These are phyloP conservation scores for Conops quadrifasciatus DNA, from an alignment of 2,888 invertebrate species.

Conservation along the genomic window DNA sequence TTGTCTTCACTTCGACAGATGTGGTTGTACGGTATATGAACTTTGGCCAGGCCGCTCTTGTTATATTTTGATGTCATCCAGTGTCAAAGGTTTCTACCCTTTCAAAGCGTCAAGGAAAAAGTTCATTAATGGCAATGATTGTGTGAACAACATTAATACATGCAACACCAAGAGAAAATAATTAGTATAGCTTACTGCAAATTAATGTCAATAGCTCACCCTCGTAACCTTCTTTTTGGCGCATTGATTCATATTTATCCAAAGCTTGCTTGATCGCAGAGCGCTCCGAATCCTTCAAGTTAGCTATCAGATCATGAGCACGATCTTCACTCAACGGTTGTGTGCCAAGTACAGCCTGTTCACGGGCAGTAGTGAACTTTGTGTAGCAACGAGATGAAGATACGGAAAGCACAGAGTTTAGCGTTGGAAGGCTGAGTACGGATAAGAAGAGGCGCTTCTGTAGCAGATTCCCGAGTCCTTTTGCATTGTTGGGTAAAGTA, in stretches of 20 bases:
- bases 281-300: conserved; percentile 78
- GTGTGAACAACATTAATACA: conserved; percentile 1
- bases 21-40: no score
- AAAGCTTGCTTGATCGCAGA: conserved; percentile 74
- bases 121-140: not conserved
- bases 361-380: conserved; percentile 48
- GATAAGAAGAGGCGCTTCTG: conserved; percentile 37
- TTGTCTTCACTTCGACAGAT: no score
- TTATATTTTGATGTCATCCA: no score
- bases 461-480: conserved; percentile 16
- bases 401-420: conserved; percentile 2
- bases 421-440: not conserved
- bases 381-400: conserved; percentile 41
- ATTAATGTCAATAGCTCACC: conserved; percentile 67
- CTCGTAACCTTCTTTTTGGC: conserved; percentile 80
- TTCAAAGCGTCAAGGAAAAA: not conserved
- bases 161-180: conserved; percentile 16
- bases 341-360: conserved; percentile 38
- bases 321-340: conserved; percentile 72
- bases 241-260: conserved; percentile 78
- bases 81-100: no score
- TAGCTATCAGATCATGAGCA: conserved; percentile 77
- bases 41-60: no score
- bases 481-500: conserved; percentile 8
- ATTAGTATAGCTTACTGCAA: not conserved